Evolutionary conservation across 2,888 invertebrate species (phyloP), one percentile per base, ranked within the genome.

Genomic region (Scaptomyza caliginosa): DNA sequence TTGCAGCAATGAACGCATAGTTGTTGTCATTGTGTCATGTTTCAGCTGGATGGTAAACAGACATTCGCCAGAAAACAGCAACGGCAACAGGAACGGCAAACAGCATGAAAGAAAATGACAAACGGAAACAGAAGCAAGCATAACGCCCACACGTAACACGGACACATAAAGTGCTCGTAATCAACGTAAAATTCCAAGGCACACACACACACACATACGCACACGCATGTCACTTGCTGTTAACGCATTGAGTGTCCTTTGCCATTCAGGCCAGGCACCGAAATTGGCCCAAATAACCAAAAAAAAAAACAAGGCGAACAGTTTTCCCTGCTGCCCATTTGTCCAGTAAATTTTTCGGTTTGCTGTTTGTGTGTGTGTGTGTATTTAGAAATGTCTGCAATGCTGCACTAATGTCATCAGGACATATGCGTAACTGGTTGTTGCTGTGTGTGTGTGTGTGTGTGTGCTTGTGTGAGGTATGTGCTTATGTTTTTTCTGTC

Each of bases 371-470:
- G 30, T n/a, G 13, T 32, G 30, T 32, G 30, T 13, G 28, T 24
- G 52, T 54, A 24, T 24, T 40, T 46, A 24, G 38, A 54, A 59
- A 71, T 84, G 85, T 81, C 79, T 81, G 80, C 87, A 85, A 86
- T 82, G 79, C 68, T 81, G 80, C 80, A 86, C 82, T 81, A 81
- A 81, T 81, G 85, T 78, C 87, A 81, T 71, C 82, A 74, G 83
- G 79, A 72, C 71, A 68, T 67, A 85, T 82, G 85, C 82, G 79
- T 84, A 81, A 68, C 85, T 78, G 63, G 17, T 43, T 34, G 34
- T 13, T 13, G 2, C 30, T 32, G 30, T 30, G 34, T 21, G 7
- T 48, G 34, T 32, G 26, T 24, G 46, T 54, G 51, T 50, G 58
- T 45, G 67, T 56, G 38, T 36, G 34, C 19, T 19, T n/a, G 13